A percentile compares a stretch with the other conserved stretches of the same genome.
Evolutionary conservation across 2,797 vertebrate species (phyloP).

Genomic region (Enteromius trimaculatus): DNA sequence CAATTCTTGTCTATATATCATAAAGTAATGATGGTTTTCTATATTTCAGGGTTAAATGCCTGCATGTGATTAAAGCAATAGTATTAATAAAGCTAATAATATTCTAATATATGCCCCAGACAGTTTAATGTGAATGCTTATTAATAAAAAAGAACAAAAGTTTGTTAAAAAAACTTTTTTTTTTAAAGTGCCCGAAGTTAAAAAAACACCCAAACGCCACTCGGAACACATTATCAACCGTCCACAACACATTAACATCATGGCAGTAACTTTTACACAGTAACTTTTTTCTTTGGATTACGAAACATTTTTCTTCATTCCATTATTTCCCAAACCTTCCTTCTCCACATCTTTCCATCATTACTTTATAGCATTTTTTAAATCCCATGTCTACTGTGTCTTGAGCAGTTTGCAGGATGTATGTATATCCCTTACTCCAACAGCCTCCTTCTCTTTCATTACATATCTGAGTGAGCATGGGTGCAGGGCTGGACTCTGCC

Average conservation of each 20-base stretch:
- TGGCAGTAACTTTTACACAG: background rate
- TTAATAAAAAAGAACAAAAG: background rate
- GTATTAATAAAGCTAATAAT: background rate
- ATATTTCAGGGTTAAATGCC: background rate
- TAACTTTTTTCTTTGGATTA: background rate
- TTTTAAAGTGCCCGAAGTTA: background rate
- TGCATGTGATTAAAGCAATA: background rate
- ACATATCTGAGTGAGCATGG: conserved; percentile 64
- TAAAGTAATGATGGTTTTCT: background rate
- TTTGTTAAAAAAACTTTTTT: background rate
- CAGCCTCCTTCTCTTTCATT: conserved; percentile 57
- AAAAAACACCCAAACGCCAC: no score
- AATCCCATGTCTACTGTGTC: conserved; percentile 41
- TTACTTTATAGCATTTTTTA: conserved; percentile 9
- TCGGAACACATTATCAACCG: background rate
- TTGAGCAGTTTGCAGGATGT: conserved; percentile 21
- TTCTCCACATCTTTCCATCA: conserved; percentile 23
- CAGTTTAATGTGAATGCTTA: background rate
- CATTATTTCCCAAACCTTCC: background rate
- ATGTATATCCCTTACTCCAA: conserved; percentile 45
- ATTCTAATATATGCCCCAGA: background rate
- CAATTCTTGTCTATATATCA: background rate
- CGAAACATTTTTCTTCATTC: background rate
- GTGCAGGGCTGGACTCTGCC: conserved; percentile 53
- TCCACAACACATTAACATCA: background rate